A percentile compares a stretch with the other conserved stretches of the same genome.
phyloP scores from a whole-genome alignment of 1,140 invertebrate genomes.

The Drosophila tropicalis region DNA sequence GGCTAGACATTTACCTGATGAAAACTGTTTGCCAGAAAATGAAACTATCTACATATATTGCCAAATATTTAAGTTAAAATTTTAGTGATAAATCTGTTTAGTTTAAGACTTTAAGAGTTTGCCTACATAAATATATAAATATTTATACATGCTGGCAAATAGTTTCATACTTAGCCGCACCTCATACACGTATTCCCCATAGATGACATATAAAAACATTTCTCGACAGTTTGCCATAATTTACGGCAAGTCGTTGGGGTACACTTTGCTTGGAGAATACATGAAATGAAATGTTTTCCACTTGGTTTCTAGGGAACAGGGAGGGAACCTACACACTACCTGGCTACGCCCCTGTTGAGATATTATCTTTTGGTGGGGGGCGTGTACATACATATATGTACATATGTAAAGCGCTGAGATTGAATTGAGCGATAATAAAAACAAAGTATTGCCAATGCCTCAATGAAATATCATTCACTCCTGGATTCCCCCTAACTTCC shows the following conservation, averaged over 20 bases:
- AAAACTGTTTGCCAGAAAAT: too few species aligned
- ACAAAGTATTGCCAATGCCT: conserved; percentile 35
- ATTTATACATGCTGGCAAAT: background rate
- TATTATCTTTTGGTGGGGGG: background rate
- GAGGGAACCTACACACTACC: background rate
- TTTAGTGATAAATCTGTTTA: background rate
- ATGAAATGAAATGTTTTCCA: conserved; percentile 13
- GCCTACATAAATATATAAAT: background rate
- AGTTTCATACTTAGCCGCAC: background rate
- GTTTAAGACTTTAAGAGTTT: background rate
- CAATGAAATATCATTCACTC: conserved; percentile 44
- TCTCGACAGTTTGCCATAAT: background rate
- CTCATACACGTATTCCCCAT: background rate
- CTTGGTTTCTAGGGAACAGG: background rate
- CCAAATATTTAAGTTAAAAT: background rate
- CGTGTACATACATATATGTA: too few species aligned
- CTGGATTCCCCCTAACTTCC: background rate
- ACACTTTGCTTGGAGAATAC: background rate
- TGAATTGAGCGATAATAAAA: conserved; percentile 73
- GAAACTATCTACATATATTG: too few species aligned
- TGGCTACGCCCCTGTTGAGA: background rate
- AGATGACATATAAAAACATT: background rate
- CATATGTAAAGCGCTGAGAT: conserved; percentile 42
- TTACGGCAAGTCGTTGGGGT: background rate
- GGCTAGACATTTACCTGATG: too few species aligned